Conservation (phyloP, 1,140 invertebrate genomes). For the Plutomurus gul region DNA sequence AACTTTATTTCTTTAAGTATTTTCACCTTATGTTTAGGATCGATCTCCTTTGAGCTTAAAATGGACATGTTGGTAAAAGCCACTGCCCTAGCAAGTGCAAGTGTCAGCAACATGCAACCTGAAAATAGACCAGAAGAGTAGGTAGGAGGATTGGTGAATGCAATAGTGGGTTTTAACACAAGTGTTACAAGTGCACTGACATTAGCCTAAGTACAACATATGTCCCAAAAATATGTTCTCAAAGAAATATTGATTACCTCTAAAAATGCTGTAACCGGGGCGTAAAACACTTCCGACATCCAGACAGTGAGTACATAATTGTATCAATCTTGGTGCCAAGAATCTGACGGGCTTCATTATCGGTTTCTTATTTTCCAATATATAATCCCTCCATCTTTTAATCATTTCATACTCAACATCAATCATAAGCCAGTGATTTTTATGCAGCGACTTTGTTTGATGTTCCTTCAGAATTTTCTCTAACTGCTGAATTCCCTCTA, state of each 20-base stretch:
- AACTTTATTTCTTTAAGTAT: not conserved
- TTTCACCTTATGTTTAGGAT: not conserved
- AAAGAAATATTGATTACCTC: not conserved
- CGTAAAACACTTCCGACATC: not conserved
- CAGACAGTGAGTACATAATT: not conserved
- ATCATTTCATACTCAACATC: conserved; percentile 31
- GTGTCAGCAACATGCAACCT: conserved; percentile 12
- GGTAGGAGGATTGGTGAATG: not conserved
- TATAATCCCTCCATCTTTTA: not conserved
- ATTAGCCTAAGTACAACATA: too few species aligned
- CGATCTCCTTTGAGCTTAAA: not conserved
- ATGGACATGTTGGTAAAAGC: not conserved
- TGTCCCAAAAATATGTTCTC: too few species aligned
- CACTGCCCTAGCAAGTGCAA: not conserved
- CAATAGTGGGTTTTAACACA: not conserved
- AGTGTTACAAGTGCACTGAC: too few species aligned
- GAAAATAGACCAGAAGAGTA: not conserved
- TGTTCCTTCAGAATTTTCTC: not conserved
- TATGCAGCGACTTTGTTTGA: not conserved
- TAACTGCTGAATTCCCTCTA: conserved; percentile 2
- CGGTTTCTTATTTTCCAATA: not conserved
- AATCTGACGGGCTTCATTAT: not conserved
- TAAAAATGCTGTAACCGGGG: not conserved
- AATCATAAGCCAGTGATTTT: conserved; percentile 26
- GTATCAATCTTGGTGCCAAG: not conserved